Evolutionary conservation across 2,888 invertebrate genomes (phyloP).

Genomic region (Phorcus lineatus): DNA sequence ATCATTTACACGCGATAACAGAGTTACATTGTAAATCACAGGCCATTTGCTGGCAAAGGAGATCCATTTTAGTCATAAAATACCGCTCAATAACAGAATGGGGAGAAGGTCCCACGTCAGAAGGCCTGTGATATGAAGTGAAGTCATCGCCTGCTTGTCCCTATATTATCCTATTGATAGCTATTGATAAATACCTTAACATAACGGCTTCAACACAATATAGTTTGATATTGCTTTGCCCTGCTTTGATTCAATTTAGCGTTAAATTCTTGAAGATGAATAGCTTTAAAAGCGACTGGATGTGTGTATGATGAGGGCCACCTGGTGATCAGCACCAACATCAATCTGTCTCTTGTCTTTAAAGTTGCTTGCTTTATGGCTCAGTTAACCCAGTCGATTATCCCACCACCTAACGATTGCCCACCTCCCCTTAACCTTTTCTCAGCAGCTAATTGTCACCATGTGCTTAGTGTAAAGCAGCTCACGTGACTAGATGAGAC

Average conservation of each 20-base stretch:
- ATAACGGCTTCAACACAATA: constrained; percentile 10
- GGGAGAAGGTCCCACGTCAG: background rate
- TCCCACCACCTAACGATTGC: background rate
- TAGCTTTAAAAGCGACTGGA: background rate
- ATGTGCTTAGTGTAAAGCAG: background rate
- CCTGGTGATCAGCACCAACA: background rate
- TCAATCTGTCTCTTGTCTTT: constrained; percentile 10
- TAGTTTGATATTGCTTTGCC: background rate
- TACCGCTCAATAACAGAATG: background rate
- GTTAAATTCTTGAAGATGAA: background rate
- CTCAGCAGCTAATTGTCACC: background rate
- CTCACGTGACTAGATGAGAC: background rate
- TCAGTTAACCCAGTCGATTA: background rate
- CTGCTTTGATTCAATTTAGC: background rate
- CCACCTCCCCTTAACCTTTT: background rate
- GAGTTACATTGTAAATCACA: constrained; percentile 5
- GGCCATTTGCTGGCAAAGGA: background rate
- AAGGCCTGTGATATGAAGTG: background rate
- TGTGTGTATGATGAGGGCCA: background rate
- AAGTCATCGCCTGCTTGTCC: background rate
- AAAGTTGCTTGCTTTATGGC: background rate
- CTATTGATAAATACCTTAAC: constrained; percentile 1
- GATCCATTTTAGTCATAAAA: constrained; percentile 7
- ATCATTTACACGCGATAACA: background rate
- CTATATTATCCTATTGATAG: background rate